These are phyloP conservation scores for Eupithecia insigniata DNA, from an alignment of 2,888 invertebrate genomes.

Conservation along the genomic window DNA sequence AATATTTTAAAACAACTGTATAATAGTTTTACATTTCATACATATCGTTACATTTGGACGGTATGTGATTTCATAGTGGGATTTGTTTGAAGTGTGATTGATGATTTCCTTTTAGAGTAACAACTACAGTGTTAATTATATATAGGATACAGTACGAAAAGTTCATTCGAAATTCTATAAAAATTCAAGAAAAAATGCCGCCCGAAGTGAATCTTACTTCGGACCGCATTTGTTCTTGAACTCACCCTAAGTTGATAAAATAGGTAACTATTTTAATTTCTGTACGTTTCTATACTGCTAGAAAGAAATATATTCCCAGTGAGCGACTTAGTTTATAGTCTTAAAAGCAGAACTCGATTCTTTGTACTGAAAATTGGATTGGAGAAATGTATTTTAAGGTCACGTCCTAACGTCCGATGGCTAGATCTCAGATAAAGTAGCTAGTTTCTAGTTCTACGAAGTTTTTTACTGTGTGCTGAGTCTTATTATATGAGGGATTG, in stretches of 20 bases:
- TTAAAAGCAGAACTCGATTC: slow-evolving; percentile 48
- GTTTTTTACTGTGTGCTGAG: slow-evolving; percentile 8
- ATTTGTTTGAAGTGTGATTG: no score
- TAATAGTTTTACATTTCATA: no score
- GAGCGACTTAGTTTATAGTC: slow-evolving; percentile 44
- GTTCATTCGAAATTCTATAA: neutral
- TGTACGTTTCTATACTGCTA: neutral
- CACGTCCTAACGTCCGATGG: slow-evolving; percentile 26
- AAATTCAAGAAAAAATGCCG: neutral
- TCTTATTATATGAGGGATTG: neutral
- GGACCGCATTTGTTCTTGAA: no score
- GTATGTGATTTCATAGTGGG: no score
- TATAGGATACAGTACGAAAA: no score
- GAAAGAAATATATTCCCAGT: neutral
- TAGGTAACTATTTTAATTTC: neutral
- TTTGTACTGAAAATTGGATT: slow-evolving; percentile 51
- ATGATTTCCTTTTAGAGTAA: no score
- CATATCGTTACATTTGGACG: no score
- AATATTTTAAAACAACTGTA: no score
- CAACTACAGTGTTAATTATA: no score
- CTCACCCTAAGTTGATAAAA: no score
- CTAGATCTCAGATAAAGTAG: slow-evolving; percentile 38
- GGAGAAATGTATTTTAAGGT: slow-evolving; percentile 43
- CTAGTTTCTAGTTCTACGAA: slow-evolving; percentile 21
- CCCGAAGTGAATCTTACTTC: no score